These are phyloP conservation scores for Myotis myotis DNA, from an alignment of 2,797 vertebrate species.

Conservation along the genomic window DNA sequence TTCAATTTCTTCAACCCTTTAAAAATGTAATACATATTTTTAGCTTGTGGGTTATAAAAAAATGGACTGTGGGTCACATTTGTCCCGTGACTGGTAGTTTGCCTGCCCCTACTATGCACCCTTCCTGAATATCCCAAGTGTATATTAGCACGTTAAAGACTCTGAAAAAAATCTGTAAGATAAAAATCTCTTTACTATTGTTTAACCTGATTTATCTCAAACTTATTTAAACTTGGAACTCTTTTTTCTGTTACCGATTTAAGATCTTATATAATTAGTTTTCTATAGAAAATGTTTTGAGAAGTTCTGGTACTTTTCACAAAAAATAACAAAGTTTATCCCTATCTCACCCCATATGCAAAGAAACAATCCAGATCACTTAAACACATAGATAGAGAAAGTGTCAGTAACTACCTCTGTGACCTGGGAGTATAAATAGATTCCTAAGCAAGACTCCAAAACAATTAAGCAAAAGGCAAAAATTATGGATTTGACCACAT, in stretches of 20 bases:
- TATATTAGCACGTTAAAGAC: not conserved
- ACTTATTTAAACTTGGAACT: not conserved
- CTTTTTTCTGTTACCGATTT: not conserved
- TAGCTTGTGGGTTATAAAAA: not conserved
- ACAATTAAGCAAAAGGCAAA: not conserved
- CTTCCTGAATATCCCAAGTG: not conserved
- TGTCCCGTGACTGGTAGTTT: not conserved
- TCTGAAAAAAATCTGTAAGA: not conserved
- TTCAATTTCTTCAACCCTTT: not conserved
- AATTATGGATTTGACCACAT: not conserved
- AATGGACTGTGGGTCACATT: not conserved
- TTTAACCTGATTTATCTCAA: not conserved
- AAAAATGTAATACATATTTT: not conserved
- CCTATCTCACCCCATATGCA: not conserved
- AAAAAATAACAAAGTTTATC: constrained; percentile 23
- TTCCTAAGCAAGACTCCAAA: not conserved
- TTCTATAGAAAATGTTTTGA: constrained; percentile 13
- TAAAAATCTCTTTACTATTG: not conserved
- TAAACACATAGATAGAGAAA: constrained; percentile 21
- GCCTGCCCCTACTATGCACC: not conserved
- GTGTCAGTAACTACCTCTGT: not conserved
- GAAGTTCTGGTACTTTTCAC: constrained; percentile 17
- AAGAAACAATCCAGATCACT: not conserved
- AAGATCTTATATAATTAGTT: not conserved
- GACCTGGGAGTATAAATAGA: not conserved